Evolutionary conservation across 2,797 vertebrate genomes (phyloP).

Genomic region (Merluccius polli): DNA sequence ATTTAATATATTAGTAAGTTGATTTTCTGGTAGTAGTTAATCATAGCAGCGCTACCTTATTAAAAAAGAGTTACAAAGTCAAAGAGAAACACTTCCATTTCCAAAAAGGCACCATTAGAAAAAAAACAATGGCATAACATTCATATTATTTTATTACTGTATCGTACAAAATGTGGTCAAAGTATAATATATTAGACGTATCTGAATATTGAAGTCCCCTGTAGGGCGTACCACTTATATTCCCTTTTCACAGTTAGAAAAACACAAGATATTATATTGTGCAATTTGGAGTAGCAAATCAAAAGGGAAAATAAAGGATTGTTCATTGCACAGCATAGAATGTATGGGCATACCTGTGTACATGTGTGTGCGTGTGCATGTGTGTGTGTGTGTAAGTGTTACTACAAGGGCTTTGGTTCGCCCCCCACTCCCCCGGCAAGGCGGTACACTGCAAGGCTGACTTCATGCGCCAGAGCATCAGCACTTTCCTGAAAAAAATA

Average conservation of each 20-base stretch:
- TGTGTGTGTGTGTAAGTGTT: too few relatives aligned
- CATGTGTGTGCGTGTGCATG: too few relatives aligned
- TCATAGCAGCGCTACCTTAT: background rate
- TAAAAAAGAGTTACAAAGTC: background rate
- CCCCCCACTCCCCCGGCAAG: constrained; percentile 85
- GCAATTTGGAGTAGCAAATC: background rate
- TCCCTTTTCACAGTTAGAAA: background rate
- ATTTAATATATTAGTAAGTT: background rate
- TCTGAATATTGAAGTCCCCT: background rate
- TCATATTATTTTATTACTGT: background rate
- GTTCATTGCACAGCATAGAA: background rate
- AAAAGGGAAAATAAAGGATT: background rate
- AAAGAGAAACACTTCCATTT: background rate
- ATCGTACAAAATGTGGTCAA: background rate
- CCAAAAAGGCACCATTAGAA: background rate
- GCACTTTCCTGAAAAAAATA: constrained; percentile 78
- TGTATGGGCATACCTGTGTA: too few relatives aligned
- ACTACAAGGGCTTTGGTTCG: constrained; percentile 72
- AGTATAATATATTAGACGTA: background rate
- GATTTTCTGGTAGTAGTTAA: background rate
- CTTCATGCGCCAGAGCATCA: constrained; percentile 84
- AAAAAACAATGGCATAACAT: background rate
- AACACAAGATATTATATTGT: background rate
- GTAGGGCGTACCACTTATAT: background rate
- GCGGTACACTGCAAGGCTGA: constrained; percentile 83